Evolutionary conservation across 2,797 vertebrate genomes (phyloP).

Genomic region (Manis crassicaudata): DNA sequence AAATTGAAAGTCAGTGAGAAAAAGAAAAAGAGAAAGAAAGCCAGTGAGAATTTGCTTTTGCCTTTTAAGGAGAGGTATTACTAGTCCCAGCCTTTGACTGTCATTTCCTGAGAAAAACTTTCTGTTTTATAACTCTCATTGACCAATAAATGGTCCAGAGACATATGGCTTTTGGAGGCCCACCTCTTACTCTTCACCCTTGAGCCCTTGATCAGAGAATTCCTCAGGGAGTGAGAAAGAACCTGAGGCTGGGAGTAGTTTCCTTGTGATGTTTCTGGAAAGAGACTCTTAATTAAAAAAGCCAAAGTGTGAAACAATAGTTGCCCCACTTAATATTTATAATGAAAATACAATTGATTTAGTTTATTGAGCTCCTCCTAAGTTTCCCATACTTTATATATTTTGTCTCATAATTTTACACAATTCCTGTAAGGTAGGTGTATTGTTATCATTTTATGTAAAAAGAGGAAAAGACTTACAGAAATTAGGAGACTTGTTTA

Average conservation of each 20-base stretch:
- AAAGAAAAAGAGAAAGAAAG: not conserved
- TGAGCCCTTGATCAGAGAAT: not conserved
- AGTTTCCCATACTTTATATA: not conserved
- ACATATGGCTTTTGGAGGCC: not conserved
- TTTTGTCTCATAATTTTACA: not conserved
- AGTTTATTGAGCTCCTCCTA: not conserved
- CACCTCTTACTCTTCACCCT: not conserved
- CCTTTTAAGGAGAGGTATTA: not conserved
- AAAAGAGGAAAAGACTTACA: not conserved
- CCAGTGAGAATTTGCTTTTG: not conserved
- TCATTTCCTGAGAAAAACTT: not conserved
- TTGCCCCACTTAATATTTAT: not conserved
- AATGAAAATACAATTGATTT: not conserved
- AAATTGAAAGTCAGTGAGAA: not conserved
- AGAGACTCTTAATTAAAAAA: not conserved
- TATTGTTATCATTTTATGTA: conserved; percentile 2
- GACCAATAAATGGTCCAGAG: not conserved
- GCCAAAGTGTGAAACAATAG: not conserved
- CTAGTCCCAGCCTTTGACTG: not conserved
- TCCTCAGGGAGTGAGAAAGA: not conserved
- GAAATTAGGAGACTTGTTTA: not conserved
- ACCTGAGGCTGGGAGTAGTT: not conserved
- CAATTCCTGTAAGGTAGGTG: not conserved
- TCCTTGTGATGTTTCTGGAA: conserved; percentile 5
- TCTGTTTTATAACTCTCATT: not conserved